Evolutionary conservation across 2,797 vertebrate genomes (phyloP).

Genomic region (Coluber constrictor): DNA sequence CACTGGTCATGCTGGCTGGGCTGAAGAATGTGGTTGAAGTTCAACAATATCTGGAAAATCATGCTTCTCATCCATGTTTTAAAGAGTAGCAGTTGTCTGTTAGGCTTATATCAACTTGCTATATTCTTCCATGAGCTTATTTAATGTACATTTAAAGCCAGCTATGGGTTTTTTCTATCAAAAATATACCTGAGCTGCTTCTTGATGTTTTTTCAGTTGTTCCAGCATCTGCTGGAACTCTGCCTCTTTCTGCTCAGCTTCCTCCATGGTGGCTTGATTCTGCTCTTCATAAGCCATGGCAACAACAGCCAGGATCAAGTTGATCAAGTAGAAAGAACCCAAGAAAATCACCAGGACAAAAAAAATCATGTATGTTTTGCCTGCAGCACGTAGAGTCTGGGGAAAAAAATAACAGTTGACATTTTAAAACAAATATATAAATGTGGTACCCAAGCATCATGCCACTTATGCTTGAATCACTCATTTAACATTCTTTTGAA

Average conservation of each 20-base stretch:
- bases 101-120: neutral
- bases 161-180: neutral
- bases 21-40: neutral
- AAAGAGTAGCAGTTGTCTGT: neutral
- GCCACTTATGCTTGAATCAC: neutral
- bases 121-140: neutral
- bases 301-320: slow-evolving; percentile 96
- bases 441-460: neutral
- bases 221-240: slow-evolving; percentile 87
- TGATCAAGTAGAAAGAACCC: slow-evolving; percentile 96
- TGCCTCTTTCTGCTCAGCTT: slow-evolving; percentile 86
- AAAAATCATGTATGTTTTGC: slow-evolving; percentile 96
- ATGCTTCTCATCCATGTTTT: neutral
- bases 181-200: slow-evolving; percentile 82
- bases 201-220: slow-evolving; percentile 85
- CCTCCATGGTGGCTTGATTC: slow-evolving; percentile 88
- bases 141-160: neutral
- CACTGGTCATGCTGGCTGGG: neutral
- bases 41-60: neutral
- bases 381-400: slow-evolving; percentile 87
- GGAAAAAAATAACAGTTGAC: slow-evolving; percentile 42
- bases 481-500: neutral
- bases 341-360: slow-evolving; percentile 98
- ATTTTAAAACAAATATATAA: neutral
- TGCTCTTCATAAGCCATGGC: slow-evolving; percentile 99